Conservation (phyloP, 2,797 vertebrate genomes). For the Halcyon chelicuti region DNA sequence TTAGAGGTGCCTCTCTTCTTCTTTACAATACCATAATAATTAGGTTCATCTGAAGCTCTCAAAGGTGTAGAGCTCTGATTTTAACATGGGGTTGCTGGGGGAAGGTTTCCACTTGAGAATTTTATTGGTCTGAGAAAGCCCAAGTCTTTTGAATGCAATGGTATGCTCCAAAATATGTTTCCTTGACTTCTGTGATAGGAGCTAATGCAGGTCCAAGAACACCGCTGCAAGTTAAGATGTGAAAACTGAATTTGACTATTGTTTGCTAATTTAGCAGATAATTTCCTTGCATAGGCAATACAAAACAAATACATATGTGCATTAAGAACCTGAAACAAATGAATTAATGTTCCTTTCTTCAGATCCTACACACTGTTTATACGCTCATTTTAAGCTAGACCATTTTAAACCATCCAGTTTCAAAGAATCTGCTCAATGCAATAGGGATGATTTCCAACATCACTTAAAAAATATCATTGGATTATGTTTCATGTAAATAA, state of each 20-base stretch:
- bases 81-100: neutral
- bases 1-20: neutral
- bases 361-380: neutral
- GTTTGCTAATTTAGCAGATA: constrained; percentile 31
- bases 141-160: neutral
- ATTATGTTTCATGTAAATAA: constrained; percentile 24
- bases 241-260: constrained; percentile 30
- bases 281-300: constrained; percentile 10
- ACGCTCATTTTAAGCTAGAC: neutral
- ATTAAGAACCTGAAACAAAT: constrained; percentile 4
- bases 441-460: neutral
- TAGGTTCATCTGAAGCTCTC: neutral
- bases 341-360: neutral
- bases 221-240: neutral
- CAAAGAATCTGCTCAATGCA: neutral
- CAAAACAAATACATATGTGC: neutral
- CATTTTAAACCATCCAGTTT: neutral
- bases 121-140: neutral
- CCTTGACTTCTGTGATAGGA: neutral
- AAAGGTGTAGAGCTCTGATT: neutral
- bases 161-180: neutral
- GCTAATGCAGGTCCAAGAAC: neutral
- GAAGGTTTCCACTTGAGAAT: neutral
- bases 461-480: neutral
- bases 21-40: neutral